Evolutionary conservation across 2,113 vertebrate genomes (phyloP).

Genomic region (Eublepharis macularius): DNA sequence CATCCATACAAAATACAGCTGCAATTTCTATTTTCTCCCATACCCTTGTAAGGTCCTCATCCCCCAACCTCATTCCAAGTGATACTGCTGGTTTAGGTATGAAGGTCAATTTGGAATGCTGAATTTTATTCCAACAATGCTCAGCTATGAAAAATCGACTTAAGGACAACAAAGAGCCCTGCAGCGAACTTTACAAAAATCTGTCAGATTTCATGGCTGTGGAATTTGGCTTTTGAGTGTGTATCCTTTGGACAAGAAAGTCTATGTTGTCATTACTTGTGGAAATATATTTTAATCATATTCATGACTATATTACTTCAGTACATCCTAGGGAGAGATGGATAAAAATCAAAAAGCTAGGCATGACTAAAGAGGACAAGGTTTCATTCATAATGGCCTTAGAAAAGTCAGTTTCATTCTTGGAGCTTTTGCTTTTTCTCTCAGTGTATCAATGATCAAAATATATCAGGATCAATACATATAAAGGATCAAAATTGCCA

Average conservation of each 20-base stretch:
- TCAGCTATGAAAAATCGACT: neutral
- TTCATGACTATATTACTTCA: neutral
- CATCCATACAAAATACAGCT: constrained; percentile 40
- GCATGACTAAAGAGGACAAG: neutral
- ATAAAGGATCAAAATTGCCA: neutral
- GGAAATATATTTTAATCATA: neutral
- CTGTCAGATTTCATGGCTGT: neutral
- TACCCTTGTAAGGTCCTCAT: constrained; percentile 27
- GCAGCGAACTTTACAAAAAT: neutral
- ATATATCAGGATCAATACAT: no score
- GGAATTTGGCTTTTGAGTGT: neutral
- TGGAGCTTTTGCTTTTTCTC: neutral
- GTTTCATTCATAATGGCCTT: neutral
- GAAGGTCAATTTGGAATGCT: neutral
- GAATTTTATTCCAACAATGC: neutral
- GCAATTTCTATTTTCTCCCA: constrained; percentile 56
- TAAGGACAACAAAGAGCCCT: neutral
- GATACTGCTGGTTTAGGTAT: neutral
- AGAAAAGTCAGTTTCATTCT: neutral
- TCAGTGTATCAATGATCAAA: neutral
- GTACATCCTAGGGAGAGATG: neutral
- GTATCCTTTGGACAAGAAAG: neutral
- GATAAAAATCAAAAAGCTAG: neutral
- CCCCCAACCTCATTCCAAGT: no score
- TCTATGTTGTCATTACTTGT: neutral